Evolutionary conservation across 2,113 vertebrate genomes (phyloP).

Genomic region (Elachura formosa): DNA sequence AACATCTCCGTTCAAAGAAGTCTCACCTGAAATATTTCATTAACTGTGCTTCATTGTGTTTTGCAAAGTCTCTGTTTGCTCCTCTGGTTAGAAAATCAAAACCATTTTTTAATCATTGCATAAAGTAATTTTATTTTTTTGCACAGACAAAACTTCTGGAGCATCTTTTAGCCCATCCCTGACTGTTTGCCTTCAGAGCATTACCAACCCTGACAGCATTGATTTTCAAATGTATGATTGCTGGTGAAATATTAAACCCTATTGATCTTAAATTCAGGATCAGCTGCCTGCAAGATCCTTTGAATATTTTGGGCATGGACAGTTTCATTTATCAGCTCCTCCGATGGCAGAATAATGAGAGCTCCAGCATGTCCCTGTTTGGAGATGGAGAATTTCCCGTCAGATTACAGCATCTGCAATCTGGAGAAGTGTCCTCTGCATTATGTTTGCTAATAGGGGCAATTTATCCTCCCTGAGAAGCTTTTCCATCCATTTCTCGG

Average conservation of each 20-base stretch:
- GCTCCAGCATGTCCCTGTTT: not conserved
- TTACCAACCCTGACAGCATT: conserved; percentile 57
- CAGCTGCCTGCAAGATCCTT: conserved; percentile 40
- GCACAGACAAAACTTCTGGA: not conserved
- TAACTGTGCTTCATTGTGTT: rapidly evolving
- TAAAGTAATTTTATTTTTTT: not conserved
- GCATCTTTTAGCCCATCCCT: conserved; percentile 2
- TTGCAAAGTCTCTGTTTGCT: not conserved
- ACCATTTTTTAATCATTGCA: not conserved
- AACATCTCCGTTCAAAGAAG: not conserved
- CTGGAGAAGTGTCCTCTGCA: not conserved
- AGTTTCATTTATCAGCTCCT: conserved; percentile 67
- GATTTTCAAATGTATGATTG: conserved; percentile 71
- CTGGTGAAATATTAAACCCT: conserved; percentile 74
- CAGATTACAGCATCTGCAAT: conserved; percentile 15
- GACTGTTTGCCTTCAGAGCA: conserved; percentile 38
- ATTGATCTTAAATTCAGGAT: conserved; percentile 74
- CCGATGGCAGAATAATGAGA: conserved; percentile 41
- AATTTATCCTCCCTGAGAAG: conserved; percentile 15
- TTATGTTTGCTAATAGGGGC: conserved; percentile 28
- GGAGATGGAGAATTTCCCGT: not conserved
- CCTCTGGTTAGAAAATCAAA: not conserved
- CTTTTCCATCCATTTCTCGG: not conserved
- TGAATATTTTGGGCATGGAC: conserved; percentile 57
- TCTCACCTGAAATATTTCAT: not conserved